Evolutionary conservation across 2,888 invertebrate genomes (phyloP).

Genomic region (Geophilus truncorum): DNA sequence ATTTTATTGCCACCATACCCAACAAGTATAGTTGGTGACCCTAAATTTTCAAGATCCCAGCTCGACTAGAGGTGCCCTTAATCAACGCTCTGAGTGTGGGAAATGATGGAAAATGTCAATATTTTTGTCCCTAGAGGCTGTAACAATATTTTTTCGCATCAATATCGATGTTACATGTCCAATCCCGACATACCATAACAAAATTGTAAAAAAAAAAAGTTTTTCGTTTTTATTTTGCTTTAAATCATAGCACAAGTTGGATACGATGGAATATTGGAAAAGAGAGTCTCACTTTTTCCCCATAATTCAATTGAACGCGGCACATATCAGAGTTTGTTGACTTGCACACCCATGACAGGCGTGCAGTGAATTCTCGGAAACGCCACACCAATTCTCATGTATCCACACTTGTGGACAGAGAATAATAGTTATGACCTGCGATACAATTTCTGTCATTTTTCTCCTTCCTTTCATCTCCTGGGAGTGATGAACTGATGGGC

Average conservation of each 20-base stretch:
- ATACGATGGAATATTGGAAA: neutral
- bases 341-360: neutral
- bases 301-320: neutral
- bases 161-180: neutral
- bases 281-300: neutral
- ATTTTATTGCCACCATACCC: no score
- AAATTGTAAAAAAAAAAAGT: neutral
- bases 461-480: neutral
- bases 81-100: no score
- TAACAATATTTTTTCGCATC: neutral
- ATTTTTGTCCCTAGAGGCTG: neutral
- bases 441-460: neutral
- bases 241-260: neutral
- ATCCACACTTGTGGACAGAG: neutral
- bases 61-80: no score
- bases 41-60: no score
- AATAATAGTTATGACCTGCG: neutral
- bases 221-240: neutral
- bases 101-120: no score
- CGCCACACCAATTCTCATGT: neutral
- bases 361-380: neutral
- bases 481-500: neutral
- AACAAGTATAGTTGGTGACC: no score
- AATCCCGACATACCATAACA: neutral
- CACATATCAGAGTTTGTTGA: constrained; percentile 12